Conservation (phyloP, 2,888 invertebrate genomes). For the Dasypolia templi region DNA sequence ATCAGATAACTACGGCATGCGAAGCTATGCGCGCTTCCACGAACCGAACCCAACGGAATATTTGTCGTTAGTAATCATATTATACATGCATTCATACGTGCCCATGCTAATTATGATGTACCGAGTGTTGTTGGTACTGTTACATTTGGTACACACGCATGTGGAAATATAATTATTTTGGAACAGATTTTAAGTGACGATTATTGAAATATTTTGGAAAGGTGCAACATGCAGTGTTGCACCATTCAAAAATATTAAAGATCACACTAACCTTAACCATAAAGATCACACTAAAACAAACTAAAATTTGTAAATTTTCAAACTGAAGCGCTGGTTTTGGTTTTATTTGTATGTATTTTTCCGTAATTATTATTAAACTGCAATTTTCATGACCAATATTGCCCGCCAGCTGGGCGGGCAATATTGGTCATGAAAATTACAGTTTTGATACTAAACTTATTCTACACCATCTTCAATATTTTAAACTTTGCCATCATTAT, state of each 20-base stretch:
- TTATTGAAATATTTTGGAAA: slow-evolving; percentile 31
- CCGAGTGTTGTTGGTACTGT: slow-evolving; percentile 54
- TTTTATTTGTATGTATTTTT: background rate
- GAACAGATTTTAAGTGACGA: slow-evolving; percentile 31
- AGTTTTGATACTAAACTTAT: background rate
- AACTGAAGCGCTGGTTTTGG: background rate
- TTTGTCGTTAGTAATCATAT: slow-evolving; percentile 69
- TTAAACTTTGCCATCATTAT: background rate
- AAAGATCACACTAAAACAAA: background rate
- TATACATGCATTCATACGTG: slow-evolving; percentile 63
- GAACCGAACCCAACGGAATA: slow-evolving; percentile 70
- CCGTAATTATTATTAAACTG: too few species aligned
- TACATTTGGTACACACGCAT: slow-evolving; percentile 57
- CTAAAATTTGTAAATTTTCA: background rate
- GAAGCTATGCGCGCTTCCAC: slow-evolving; percentile 67
- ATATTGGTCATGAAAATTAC: background rate
- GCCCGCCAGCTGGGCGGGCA: background rate
- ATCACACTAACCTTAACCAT: background rate
- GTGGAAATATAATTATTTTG: slow-evolving; percentile 47
- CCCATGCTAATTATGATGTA: slow-evolving; percentile 64
- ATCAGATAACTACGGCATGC: slow-evolving; percentile 80
- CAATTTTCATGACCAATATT: too few species aligned
- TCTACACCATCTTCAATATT: background rate
- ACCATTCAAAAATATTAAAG: too few species aligned
- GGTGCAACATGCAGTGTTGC: background rate